Base-by-base conservation (phyloP, 1,140 invertebrate genomes). In the Proales similis region DNA sequence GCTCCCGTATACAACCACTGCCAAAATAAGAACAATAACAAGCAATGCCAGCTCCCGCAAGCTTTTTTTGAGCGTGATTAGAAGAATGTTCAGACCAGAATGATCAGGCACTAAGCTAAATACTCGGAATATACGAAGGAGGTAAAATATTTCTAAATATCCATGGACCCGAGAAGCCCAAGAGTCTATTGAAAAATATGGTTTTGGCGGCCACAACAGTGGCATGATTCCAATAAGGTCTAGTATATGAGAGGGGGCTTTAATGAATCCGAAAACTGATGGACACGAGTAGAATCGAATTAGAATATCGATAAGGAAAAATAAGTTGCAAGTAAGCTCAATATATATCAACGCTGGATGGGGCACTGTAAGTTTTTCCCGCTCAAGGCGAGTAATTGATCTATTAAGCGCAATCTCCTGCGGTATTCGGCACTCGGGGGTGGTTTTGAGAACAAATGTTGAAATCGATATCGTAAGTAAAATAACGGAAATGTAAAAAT, bases 1-100 rank as follows among this genome's bases (percentile, higher is more conserved):
- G 73, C 87, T 88, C 65, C 90, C 90, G 76, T 95, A 97, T 72
- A 96, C 91, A 62, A 95, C 87, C 72, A 96, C 92, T 70, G 90
- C 89, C 67, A 95, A 83, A 64, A 93, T 86, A 65, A 97, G 82
- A 81, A 97, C 93, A 78, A 95, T 90, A 65, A 95, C 88, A 66
- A 96, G 78, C 29, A 95, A 80, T 0, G 71, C 39, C 3, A 75
- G 62, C 42, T 74, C 74, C 38, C 70, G 70, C 17, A 71, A 70
- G 63, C 71, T 73, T n/a, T 72, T 72, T 51, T 70, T 70, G 9
- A 75, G 64, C 48, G 72, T 74, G 22, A 72, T 68, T 33, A 67
- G 67, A 19, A 75, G 63, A 27, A 75, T 71, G 64, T 73, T 74
- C 12, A 75, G 48, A 1, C 73, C 73, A 42, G 66, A 70, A 17